phyloP scores from a whole-genome alignment of 1,140 invertebrate species.

The Drosophila willistoni region DNA sequence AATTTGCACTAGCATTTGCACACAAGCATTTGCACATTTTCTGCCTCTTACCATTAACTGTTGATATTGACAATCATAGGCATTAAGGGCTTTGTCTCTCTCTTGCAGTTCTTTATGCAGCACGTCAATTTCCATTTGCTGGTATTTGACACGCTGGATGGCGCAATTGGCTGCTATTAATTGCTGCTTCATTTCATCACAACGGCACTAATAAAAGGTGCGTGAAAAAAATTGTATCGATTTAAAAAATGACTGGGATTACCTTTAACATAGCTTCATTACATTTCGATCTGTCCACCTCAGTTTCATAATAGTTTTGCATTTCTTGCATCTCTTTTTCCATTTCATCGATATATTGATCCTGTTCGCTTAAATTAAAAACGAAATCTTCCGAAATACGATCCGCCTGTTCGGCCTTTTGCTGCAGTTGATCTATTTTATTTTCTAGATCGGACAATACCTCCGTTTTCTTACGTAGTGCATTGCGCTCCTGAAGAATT shows the following conservation, averaged over 20 bases:
- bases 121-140: slow-evolving; percentile 59
- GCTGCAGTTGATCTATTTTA: slow-evolving; percentile 28
- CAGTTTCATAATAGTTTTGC: slow-evolving; percentile 69
- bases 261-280: slow-evolving; percentile 65
- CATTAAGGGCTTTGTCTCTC: slow-evolving; percentile 59
- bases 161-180: slow-evolving; percentile 38
- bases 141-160: slow-evolving; percentile 43
- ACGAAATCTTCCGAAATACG: slow-evolving; percentile 33
- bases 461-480: slow-evolving; percentile 57
- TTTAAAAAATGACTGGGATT: background rate
- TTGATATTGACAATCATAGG: slow-evolving; percentile 75
- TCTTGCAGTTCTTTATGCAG: slow-evolving; percentile 65
- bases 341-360: slow-evolving; percentile 55
- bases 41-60: slow-evolving; percentile 69
- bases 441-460: slow-evolving; percentile 40
- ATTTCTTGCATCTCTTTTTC: slow-evolving; percentile 68
- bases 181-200: slow-evolving; percentile 62
- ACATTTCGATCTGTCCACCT: slow-evolving; percentile 57
- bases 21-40: background rate
- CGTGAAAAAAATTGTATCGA: background rate
- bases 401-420: slow-evolving; percentile 32
- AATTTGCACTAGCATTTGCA: background rate
- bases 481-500: slow-evolving; percentile 66
- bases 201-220: slow-evolving; percentile 45
- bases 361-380: slow-evolving; percentile 26